Evolutionary conservation across 2,797 vertebrate genomes (phyloP).

Genomic region (Chelon auratus): DNA sequence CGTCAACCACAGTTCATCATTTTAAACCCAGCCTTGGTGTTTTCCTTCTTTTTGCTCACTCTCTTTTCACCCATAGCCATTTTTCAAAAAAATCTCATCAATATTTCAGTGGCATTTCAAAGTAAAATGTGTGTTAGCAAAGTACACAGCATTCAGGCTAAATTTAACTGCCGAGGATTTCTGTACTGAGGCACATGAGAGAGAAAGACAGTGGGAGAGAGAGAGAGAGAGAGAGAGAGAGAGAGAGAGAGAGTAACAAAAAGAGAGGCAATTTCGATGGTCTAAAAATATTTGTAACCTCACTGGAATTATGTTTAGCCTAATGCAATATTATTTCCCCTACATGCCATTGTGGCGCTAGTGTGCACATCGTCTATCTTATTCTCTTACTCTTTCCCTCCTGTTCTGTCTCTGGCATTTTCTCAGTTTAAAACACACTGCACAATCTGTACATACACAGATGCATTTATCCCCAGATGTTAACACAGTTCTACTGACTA

Average conservation of each 20-base stretch:
- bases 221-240: conserved; percentile 1
- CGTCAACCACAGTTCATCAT: not conserved
- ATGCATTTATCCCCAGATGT: not conserved
- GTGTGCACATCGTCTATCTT: no score
- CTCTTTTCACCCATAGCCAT: conserved; percentile 17
- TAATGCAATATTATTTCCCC: conserved; percentile 36
- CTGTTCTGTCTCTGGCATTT: not conserved
- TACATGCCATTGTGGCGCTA: not conserved
- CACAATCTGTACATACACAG: no score
- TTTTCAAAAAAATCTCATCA: conserved; percentile 52
- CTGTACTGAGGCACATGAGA: conserved; percentile 22
- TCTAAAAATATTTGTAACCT: conserved; percentile 49
- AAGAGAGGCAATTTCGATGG: conserved; percentile 26
- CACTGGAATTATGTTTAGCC: conserved; percentile 51
- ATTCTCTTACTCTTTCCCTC: not conserved
- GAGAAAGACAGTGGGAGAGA: not conserved
- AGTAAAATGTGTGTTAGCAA: conserved; percentile 72
- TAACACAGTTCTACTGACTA: not conserved
- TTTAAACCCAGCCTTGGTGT: conserved; percentile 1
- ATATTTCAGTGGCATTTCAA: conserved; percentile 74
- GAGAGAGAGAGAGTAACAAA: not conserved
- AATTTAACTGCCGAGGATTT: conserved; percentile 68
- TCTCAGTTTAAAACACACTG: no score
- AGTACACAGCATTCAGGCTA: conserved; percentile 69
- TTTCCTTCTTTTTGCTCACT: not conserved